Percentiles rank a stretch among this genome's conserved stretches.
Evolutionary conservation across 2,888 invertebrate species (phyloP).

Genomic region (Caprella mutica): DNA sequence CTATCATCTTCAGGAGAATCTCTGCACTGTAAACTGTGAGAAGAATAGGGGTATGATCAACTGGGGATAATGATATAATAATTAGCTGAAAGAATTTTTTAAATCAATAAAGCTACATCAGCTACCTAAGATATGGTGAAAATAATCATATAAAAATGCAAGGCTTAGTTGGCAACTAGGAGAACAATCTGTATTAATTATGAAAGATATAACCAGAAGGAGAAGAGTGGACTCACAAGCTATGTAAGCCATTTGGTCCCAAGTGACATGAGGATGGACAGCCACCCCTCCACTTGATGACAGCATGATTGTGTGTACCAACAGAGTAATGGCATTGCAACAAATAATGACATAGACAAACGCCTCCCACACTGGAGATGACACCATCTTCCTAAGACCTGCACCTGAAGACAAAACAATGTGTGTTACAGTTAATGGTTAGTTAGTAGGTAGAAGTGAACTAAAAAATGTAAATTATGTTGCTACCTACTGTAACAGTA

Average conservation of each 20-base stretch:
- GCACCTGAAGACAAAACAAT: no score
- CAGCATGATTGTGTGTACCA: constrained; percentile 53
- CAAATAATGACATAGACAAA: constrained; percentile 61
- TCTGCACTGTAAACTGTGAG: constrained; percentile 64
- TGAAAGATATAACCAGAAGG: neutral
- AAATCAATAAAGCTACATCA: no score
- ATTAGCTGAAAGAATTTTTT: neutral
- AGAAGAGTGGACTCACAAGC: constrained; percentile 46
- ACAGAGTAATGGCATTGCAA: constrained; percentile 53
- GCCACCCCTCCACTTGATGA: constrained; percentile 52
- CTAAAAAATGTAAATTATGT: no score
- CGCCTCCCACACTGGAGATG: constrained; percentile 62
- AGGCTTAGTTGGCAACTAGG: neutral
- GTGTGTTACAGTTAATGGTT: no score
- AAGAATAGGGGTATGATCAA: neutral
- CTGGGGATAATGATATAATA: neutral
- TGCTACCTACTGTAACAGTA: no score
- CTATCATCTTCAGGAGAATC: constrained; percentile 59
- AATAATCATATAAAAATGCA: neutral
- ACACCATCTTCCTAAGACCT: constrained; percentile 46
- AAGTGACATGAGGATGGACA: constrained; percentile 55
- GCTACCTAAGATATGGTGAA: no score
- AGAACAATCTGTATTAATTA: neutral
- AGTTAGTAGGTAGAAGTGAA: no score
- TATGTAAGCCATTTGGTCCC: constrained; percentile 64